phyloP scores from a whole-genome alignment of 2,113 vertebrate genomes.

The Protomyctophum bolini region DNA sequence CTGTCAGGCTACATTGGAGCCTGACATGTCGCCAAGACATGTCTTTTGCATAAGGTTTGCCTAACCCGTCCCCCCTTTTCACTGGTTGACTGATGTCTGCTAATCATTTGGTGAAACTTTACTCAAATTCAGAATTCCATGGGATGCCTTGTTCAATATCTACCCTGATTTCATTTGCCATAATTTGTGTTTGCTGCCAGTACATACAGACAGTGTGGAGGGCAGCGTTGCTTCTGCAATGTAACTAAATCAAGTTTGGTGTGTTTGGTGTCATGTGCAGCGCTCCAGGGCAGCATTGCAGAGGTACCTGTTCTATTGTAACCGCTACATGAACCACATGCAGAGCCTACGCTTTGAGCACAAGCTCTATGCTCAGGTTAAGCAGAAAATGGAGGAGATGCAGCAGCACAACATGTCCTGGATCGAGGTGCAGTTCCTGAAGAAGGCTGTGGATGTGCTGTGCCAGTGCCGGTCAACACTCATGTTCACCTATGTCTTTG shows the following conservation, averaged over 20 bases:
- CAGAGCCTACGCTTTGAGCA: conserved; percentile 99
- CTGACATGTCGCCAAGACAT: neutral
- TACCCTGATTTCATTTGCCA: too few relatives aligned
- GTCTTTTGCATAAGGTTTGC: too few relatives aligned
- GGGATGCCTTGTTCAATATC: too few relatives aligned
- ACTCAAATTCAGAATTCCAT: too few relatives aligned
- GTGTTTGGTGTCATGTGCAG: conserved; percentile 67
- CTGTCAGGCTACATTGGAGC: neutral
- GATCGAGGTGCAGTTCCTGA: conserved; percentile 99
- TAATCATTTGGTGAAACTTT: too few relatives aligned
- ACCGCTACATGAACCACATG: conserved; percentile 99
- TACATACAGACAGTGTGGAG: neutral
- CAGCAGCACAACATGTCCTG: conserved; percentile 99
- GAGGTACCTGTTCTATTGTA: conserved; percentile 99
- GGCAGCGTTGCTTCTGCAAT: neutral
- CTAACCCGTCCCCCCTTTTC: too few relatives aligned
- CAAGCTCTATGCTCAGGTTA: conserved; percentile 99
- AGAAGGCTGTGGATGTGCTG: conserved; percentile 99
- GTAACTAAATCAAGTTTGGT: conserved; percentile 15
- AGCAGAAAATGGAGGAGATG: conserved; percentile 99
- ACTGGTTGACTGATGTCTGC: too few relatives aligned
- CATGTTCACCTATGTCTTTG: conserved; percentile 99
- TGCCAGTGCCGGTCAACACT: conserved; percentile 99
- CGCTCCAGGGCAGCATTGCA: conserved; percentile 96
- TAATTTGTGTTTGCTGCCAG: too few relatives aligned